A percentile compares a stretch with the other conserved stretches of the same genome.
Evolutionary conservation across 2,113 vertebrate genomes (phyloP).

Genomic region (Alligator sinensis): DNA sequence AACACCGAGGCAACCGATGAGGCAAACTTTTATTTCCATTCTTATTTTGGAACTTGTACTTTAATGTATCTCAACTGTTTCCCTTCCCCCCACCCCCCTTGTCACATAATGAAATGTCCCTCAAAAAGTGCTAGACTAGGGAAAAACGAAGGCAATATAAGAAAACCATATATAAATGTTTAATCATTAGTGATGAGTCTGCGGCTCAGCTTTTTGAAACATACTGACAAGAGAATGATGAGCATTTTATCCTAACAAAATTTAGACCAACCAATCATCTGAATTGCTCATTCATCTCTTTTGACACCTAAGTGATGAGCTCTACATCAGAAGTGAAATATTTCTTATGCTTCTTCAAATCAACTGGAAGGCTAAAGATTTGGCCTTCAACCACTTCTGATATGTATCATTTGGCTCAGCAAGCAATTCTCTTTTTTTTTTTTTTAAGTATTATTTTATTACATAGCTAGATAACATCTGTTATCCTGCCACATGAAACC

Average conservation of each 20-base stretch:
- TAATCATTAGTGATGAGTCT: constrained; percentile 72
- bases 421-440: neutral
- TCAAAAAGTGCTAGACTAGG: constrained; percentile 60
- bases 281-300: constrained; percentile 61
- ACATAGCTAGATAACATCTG: neutral
- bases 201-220: constrained; percentile 63
- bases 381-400: neutral
- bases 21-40: neutral
- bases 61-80: neutral
- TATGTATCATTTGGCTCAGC: neutral
- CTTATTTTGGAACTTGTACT: constrained; percentile 1
- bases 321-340: constrained; percentile 46
- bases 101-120: constrained; percentile 8
- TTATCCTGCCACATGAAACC: neutral
- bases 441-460: neutral
- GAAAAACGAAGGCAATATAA: constrained; percentile 43
- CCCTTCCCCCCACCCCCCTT: neutral
- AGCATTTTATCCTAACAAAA: constrained; percentile 59
- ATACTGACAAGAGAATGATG: constrained; percentile 51
- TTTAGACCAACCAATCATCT: constrained; percentile 58
- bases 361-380: constrained; percentile 47
- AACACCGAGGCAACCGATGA: constrained; percentile 12
- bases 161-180: constrained; percentile 72
- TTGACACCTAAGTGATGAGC: constrained; percentile 49
- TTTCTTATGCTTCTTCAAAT: constrained; percentile 28